Conservation (phyloP, 2,888 invertebrate genomes). For the Ichneumoninae sp. region DNA sequence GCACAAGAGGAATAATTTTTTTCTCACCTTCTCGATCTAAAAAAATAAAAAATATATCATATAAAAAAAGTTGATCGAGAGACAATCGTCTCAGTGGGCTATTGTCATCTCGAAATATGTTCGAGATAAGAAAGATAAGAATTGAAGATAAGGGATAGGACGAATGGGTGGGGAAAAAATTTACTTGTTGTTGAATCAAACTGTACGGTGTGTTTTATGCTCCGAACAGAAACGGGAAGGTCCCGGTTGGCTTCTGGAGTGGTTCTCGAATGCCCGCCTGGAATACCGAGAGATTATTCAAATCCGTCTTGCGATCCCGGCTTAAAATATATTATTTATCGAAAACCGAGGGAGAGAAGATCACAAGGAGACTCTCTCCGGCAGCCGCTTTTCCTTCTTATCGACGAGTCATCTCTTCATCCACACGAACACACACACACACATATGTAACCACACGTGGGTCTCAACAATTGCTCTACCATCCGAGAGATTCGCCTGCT, state of each 20-base stretch:
- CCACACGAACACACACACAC: conserved; percentile 48
- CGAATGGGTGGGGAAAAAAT: conserved; percentile 9
- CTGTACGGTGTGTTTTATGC: conserved; percentile 40
- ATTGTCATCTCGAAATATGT: background rate
- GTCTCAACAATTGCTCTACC: conserved; percentile 59
- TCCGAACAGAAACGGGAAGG: conserved; percentile 67
- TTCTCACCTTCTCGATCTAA: background rate
- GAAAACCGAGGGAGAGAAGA: conserved; percentile 58
- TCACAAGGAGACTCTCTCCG: conserved; percentile 2
- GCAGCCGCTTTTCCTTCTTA: conserved; percentile 64
- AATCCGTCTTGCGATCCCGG: conserved; percentile 78
- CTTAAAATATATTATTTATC: conserved; percentile 82
- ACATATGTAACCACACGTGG: background rate
- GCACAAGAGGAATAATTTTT: background rate
- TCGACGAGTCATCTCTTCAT: conserved; percentile 68
- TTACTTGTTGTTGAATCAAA: conserved; percentile 49
- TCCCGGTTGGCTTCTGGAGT: conserved; percentile 79
- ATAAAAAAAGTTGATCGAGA: background rate
- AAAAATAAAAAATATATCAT: background rate
- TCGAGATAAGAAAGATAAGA: background rate
- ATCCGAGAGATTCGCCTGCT: conserved; percentile 19
- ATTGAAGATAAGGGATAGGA: background rate
- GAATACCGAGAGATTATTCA: conserved; percentile 83
- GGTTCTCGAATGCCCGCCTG: conserved; percentile 71
- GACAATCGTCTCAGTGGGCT: background rate